Evolutionary conservation across 2,888 invertebrate species (phyloP), one percentile per base, ranked within the genome.

Genomic region (Diogma glabrata): DNA sequence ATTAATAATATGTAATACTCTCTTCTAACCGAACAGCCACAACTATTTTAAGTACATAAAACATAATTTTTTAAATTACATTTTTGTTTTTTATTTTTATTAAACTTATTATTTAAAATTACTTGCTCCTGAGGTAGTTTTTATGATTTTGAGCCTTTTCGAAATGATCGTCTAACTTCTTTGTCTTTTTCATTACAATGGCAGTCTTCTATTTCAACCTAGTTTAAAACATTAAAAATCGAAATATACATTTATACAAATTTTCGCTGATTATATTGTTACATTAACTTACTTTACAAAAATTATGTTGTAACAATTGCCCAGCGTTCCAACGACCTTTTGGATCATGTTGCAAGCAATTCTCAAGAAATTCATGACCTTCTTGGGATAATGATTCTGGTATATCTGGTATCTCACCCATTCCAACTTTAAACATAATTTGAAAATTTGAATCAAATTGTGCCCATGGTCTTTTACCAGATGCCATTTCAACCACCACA

Each of bases 381-480:
- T 94, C 93, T 51, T 78, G 78, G 28, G 87, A 89, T 52, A 94
- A 75, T 28, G 75, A 67, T 47, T 78, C 77, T 1, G 94, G 91
- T 8, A 84, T 73, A 56, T 78, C 74, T 0, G 94, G 94, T 53
- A 79, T 78, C 58, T 87, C 84, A 1, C 92, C 94, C 84, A 89
- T 92, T 28, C 94, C 94, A 61, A 94, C 93, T 76, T 89, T 83
- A 71, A 89, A 93, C 89, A 93, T 91, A 58, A 94, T 93, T 77
- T 93, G 92, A 71, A 87, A 90, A 72, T 90, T 88, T 59, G 88
- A 90, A 74, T 92, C 92, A 65, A 83, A 85, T 62, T 94, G 91
- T 48, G 83, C 81, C 90, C 93, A 95, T 1, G 94, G 94, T 40
- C 91, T 80, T 78, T 90, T 87, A 58, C 94, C 94, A 12, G 90